These are phyloP conservation scores for Cepaea hortensis DNA, from an alignment of 2,888 invertebrate species.

Conservation along the genomic window DNA sequence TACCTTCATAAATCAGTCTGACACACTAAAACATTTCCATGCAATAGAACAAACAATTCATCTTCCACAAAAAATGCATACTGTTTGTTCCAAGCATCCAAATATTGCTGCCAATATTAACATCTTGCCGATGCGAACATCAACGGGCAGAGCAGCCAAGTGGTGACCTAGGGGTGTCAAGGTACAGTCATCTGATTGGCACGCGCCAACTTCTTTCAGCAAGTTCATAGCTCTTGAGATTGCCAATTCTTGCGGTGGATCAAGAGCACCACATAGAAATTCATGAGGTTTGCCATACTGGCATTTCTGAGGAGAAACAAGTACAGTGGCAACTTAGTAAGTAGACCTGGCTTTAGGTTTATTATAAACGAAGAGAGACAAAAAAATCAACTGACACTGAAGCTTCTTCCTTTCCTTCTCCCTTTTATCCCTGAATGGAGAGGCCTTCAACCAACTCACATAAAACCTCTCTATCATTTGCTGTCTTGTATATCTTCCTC, in stretches of 20 bases:
- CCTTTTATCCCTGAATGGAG: too few relatives aligned
- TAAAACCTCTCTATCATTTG: too few relatives aligned
- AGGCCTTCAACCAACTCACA: too few relatives aligned
- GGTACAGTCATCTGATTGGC: slow-evolving; percentile 58
- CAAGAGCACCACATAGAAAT: slow-evolving; percentile 69
- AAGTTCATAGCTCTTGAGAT: slow-evolving; percentile 69
- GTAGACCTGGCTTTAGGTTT: background rate
- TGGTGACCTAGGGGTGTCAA: slow-evolving; percentile 75
- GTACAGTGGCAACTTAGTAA: background rate
- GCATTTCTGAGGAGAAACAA: slow-evolving; percentile 67
- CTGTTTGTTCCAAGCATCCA: slow-evolving; percentile 73
- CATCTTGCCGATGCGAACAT: slow-evolving; percentile 75
- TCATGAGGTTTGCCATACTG: slow-evolving; percentile 69
- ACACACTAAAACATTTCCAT: too few relatives aligned
- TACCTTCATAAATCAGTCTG: too few relatives aligned
- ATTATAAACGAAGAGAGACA: background rate
- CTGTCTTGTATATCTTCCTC: too few relatives aligned
- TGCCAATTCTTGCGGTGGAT: slow-evolving; percentile 67
- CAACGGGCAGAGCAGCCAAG: slow-evolving; percentile 72
- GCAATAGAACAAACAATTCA: background rate
- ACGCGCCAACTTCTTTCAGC: slow-evolving; percentile 72
- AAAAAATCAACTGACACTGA: background rate
- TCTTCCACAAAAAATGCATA: slow-evolving; percentile 54
- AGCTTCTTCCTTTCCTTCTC: too few relatives aligned
- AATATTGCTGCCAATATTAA: slow-evolving; percentile 72